Evolutionary conservation across 35 echinoderm and acorn worm genomes (phyloP), one percentile per base, ranked within the genome.

Genomic region (Amphiura filiformis): DNA sequence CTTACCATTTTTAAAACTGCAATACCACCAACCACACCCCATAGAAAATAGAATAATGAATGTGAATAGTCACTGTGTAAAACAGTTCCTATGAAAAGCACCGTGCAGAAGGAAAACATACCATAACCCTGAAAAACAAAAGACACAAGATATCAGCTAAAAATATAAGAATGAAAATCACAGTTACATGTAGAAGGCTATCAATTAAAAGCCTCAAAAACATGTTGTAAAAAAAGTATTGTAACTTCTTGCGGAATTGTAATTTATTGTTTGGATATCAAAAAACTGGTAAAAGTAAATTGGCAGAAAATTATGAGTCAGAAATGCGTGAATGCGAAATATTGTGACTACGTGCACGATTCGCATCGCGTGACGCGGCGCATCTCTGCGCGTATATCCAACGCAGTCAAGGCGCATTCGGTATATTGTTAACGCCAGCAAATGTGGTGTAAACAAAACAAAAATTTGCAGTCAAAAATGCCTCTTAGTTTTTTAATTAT

Each of bases 1-100:
- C 90, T 94, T 38, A 99, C 96, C 96, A 99, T 99, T 95, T 89
- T 99, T n/a, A 92, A 34, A 31, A 89, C 90, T 18, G 96, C 89
- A 13, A 99, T 39, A 41, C 96, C 93, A 40, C 93, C 92, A 0
- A 99, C 49, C 22, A 94, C 86, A 28, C 83, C 79, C 92, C 96
- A 99, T 39, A 94, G 40, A 0, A 84, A 77, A 77, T 95, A 99
- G 81, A 99, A 99, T 35, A 99, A 82, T 42, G 93, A 38, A 82
- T 99, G 96, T 0, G 96, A 99, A 31, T 94, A 77, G 39, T 87
- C 37, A 77, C 84, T 99, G 57, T 99, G 96, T 78, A 99, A 78
- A 9, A 86, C 87, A 23, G 96, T 99, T 57, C 92, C 93, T 22
- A 94, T 75, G 37, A 99, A 90, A 34, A 95, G 57, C 0, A 94